Evolutionary conservation across 2,113 vertebrate genomes (phyloP), one percentile per base, ranked within the genome.

Genomic region (Seriola rivoliana): DNA sequence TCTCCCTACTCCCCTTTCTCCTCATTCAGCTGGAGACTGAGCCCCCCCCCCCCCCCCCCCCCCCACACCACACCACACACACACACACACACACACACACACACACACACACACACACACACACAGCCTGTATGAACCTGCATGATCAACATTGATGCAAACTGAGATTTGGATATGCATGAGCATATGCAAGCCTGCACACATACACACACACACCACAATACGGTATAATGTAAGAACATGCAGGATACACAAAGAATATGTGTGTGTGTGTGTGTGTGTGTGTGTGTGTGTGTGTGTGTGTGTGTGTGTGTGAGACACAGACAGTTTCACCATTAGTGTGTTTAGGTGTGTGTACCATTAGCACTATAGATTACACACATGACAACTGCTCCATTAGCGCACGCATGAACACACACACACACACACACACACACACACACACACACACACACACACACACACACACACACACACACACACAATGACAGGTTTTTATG

Each of bases 21-120:
- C 62, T 82, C 73, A 65, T 80, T 85, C 38, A 80, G 19, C 64
- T 5, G 10, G 44, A 77, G 54, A 80, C 64, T 54, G 29, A 72
- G 55, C 25, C 50, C 6, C 25, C 50, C 6, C 62, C 23, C 23
- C 23, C 23, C n/a, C n/a, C n/a, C n/a, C n/a, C n/a, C n/a, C n/a
- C n/a, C n/a, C n/a, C n/a, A n/a, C n/a, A n/a, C n/a, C n/a, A n/a
- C n/a, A n/a, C n/a, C 23, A 23, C 23, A 19, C 46, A 68, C 70
- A 59, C 40, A 75, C 67, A 78, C 44, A 85, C 44, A 70, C 38
- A 71, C 64, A 14, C 16, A 19, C 46, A 68, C 70, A 60, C 42
- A 76, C 62, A 19, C 46, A 68, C 70, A 59, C 42, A 75, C 66
- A 78, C 34, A 85, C 44, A 69, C 38, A 66, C 57, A 29, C 29